phyloP scores from a whole-genome alignment of 2,113 vertebrate species.

The Pleuronectes platessa region DNA sequence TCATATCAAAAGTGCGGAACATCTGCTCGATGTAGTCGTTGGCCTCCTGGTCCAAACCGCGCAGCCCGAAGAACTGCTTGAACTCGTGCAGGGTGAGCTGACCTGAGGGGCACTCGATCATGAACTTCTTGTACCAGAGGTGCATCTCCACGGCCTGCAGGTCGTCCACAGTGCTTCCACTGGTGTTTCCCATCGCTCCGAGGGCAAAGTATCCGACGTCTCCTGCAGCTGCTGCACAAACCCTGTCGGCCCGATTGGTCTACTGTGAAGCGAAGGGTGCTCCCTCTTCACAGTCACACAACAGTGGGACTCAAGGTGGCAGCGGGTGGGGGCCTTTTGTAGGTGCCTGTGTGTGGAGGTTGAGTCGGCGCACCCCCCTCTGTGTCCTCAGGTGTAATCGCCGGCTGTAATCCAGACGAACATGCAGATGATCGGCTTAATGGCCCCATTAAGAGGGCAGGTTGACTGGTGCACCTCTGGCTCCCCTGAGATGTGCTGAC shows the following conservation, averaged over 20 bases:
- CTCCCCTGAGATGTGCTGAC: constrained; percentile 65
- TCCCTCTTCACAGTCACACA: constrained; percentile 79
- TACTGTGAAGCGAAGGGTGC: constrained; percentile 74
- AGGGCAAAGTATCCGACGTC: neutral
- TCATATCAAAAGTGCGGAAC: constrained; percentile 96
- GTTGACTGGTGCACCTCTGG: constrained; percentile 18
- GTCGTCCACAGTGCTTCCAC: constrained; percentile 87
- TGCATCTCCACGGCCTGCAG: constrained; percentile 92
- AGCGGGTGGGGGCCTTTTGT: constrained; percentile 66
- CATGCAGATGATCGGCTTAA: constrained; percentile 64
- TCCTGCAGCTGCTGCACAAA: neutral
- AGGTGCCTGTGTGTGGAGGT: constrained; percentile 23
- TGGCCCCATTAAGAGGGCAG: constrained; percentile 46
- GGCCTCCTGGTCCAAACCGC: constrained; percentile 87
- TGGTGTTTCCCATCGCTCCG: constrained; percentile 85
- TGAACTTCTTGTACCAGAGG: constrained; percentile 96
- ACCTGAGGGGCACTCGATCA: constrained; percentile 92
- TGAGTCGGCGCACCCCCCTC: constrained; percentile 40
- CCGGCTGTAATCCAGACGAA: constrained; percentile 71
- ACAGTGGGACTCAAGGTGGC: constrained; percentile 51
- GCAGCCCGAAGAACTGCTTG: constrained; percentile 92
- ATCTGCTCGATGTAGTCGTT: constrained; percentile 93
- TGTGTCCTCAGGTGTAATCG: constrained; percentile 60
- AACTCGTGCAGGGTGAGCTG: constrained; percentile 93
- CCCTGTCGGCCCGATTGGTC: constrained; percentile 66